Percentiles rank a stretch among this genome's conserved stretches.
phyloP scores from a whole-genome alignment of 2,113 vertebrate genomes.

The Rissa tridactyla region DNA sequence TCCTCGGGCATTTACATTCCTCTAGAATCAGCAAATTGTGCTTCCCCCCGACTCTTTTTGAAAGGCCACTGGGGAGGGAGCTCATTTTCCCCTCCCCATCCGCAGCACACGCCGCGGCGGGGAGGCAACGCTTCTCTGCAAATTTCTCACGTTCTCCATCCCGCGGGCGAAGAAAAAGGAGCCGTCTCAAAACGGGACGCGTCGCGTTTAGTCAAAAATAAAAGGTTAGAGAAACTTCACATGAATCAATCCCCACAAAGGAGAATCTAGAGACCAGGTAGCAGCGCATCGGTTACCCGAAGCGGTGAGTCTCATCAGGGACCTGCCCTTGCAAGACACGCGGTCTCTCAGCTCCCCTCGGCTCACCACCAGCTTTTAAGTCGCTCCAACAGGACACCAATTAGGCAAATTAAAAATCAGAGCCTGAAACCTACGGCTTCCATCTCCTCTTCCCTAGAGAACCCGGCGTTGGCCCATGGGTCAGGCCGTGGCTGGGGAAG shows the following conservation, averaged over 20 bases:
- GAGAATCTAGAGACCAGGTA: not conserved
- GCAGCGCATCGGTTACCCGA: fast-evolving
- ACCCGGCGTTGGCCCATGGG: fast-evolving
- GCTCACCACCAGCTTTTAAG: not conserved
- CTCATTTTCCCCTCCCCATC: no score
- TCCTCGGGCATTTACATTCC: not conserved
- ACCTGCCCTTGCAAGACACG: not conserved
- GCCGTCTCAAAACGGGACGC: not conserved
- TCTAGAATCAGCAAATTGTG: not conserved
- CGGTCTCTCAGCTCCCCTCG: not conserved
- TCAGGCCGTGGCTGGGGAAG: fast-evolving
- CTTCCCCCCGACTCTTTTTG: not conserved
- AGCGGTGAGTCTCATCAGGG: fast-evolving
- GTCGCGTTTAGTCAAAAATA: not conserved
- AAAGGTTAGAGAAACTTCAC: not conserved
- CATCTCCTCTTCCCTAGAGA: not conserved
- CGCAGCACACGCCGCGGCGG: fast-evolving
- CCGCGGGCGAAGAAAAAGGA: not conserved
- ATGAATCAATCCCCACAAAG: not conserved
- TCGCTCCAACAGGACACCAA: not conserved
- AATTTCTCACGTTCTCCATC: fast-evolving
- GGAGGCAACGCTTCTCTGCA: not conserved
- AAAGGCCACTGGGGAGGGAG: not conserved
- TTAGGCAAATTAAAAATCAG: not conserved
- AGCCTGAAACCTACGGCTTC: not conserved